Base-by-base conservation (phyloP, 2,888 invertebrate genomes). In the Papilio protenor region DNA sequence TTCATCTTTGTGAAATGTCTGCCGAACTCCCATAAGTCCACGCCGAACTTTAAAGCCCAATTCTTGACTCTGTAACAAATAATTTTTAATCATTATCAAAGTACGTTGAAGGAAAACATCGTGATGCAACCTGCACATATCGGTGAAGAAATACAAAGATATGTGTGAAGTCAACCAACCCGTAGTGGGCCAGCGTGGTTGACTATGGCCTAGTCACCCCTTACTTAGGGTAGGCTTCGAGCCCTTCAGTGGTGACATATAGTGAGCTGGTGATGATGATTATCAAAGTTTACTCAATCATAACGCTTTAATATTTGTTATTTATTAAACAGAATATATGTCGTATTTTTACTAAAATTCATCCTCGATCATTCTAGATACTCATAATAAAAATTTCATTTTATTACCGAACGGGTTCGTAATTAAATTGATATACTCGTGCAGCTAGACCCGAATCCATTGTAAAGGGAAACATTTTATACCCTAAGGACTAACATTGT, bases 1-100 rank as follows among this genome's bases (percentile, higher is more conserved):
- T 96, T 97, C 97, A 98, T 97, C 95, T 97, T 97, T 23, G 98
- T 98, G 89, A 97, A 97, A 92, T 97, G 97, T 87, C 97, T 96
- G 81, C 98, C 98, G 86, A 97, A 98, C 92, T 98, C 97, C 98
- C 98, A 98, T 82, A 98, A 95, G 93, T 98, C 98, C 82, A 98
- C 97, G 84, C 98, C 98, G 88, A 98, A 98, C 94, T 98, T 97
- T 81, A 98, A 93, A 82, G 98, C 98, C 98, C 98, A 98, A 91
- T 98, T 98, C 92, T 97, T 97, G 83, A 98, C 98, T 95, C 98
- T 98, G 96, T 79, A 96, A 96, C 87, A 90, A 91, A 87, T 84
- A 81, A 23, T 33, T 21, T 23, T 11, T 6, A n/a, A 40, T 66
- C 27, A n/a, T 18, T 11, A 57, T 3, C 11, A 57, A 4, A 55